phyloP scores from a whole-genome alignment of 2,888 invertebrate genomes.

The Coelinius sp. region DNA sequence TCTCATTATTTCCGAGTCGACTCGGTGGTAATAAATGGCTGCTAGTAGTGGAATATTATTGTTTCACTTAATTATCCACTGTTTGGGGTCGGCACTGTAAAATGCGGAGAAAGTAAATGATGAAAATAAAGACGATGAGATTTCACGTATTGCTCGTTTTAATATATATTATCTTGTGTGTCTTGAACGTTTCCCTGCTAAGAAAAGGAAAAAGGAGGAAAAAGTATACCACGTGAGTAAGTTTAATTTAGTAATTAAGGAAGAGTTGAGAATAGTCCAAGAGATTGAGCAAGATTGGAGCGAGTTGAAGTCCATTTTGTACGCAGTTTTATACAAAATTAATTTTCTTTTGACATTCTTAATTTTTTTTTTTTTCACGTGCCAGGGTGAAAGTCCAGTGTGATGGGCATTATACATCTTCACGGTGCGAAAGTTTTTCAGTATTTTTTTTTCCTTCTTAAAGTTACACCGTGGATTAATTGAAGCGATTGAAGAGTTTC shows the following conservation, averaged over 20 bases:
- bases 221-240: conserved; percentile 5
- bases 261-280: conserved; percentile 7
- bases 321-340: conserved; percentile 15
- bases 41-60: conserved; percentile 28
- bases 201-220: background rate
- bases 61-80: conserved; percentile 28
- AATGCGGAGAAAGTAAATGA: conserved; percentile 46
- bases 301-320: background rate
- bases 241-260: conserved; percentile 30
- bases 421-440: conserved; percentile 29
- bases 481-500: conserved; percentile 10
- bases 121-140: conserved; percentile 36
- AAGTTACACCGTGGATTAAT: conserved; percentile 19
- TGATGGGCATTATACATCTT: conserved; percentile 17
- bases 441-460: background rate
- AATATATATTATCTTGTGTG: conserved; percentile 23
- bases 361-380: background rate
- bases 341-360: conserved; percentile 13
- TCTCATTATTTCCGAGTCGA: background rate
- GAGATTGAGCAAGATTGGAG: conserved; percentile 13
- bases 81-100: conserved; percentile 5
- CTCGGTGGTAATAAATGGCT: conserved; percentile 15
- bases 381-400: conserved; percentile 29
- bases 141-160: conserved; percentile 33
- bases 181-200: background rate